These are phyloP conservation scores for Agrotis segetum DNA, from an alignment of 2,888 invertebrate genomes.

Conservation along the genomic window DNA sequence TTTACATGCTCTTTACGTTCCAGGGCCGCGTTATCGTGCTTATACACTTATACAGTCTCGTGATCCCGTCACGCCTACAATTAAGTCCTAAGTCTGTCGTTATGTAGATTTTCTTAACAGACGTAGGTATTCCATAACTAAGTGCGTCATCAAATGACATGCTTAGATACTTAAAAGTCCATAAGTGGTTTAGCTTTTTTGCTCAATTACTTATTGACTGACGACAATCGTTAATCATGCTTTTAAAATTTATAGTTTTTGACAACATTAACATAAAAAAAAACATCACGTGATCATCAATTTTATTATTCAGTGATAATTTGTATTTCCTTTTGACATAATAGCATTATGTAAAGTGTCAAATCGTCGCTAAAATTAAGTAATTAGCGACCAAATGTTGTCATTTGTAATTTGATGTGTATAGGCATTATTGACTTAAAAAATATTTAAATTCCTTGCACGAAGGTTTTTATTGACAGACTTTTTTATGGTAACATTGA, in stretches of 20 bases:
- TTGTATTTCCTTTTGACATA: slow-evolving; percentile 28
- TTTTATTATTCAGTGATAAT: slow-evolving; percentile 7
- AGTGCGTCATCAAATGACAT: background rate
- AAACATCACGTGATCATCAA: slow-evolving; percentile 3
- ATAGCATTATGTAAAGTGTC: slow-evolving; percentile 27
- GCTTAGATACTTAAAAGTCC: background rate
- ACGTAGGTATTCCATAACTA: background rate
- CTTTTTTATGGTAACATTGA: background rate
- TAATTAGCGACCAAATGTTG: slow-evolving; percentile 17
- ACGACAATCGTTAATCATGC: slow-evolving; percentile 1
- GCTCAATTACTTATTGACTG: slow-evolving; percentile 1
- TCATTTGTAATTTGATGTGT: slow-evolving; percentile 19
- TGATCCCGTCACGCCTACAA: no score
- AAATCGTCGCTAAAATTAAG: slow-evolving; percentile 12
- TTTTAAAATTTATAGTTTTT: slow-evolving; percentile 25
- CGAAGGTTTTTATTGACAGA: background rate
- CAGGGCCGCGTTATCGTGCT: no score
- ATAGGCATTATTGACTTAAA: background rate
- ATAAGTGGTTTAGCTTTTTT: slow-evolving; percentile 7
- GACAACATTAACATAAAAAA: slow-evolving; percentile 9
- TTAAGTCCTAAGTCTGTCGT: no score
- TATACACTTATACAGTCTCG: no score
- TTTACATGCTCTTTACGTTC: no score
- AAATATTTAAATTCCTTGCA: background rate
- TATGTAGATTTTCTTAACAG: no score